phyloP scores from a whole-genome alignment of 2,113 vertebrate genomes.

The Columba livia region DNA sequence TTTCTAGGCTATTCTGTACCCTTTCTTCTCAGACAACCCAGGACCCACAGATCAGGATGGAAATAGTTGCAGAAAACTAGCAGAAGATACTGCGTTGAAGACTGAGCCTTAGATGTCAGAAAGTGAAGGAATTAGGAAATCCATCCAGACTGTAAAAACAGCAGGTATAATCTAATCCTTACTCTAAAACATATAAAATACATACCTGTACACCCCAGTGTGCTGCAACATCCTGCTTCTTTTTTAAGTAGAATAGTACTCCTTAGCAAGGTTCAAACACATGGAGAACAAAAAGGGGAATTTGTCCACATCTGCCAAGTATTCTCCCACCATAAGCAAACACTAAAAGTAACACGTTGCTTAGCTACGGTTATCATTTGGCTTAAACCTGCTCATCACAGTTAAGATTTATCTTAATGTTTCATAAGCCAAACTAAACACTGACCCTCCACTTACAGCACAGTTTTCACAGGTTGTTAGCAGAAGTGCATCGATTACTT shows the following conservation, averaged over 20 bases:
- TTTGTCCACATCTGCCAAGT: background rate
- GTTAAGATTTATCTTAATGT: conserved; percentile 73
- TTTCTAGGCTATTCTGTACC: background rate
- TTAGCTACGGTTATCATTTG: conserved; percentile 61
- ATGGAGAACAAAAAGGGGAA: background rate
- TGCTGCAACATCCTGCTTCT: background rate
- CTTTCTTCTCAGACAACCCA: background rate
- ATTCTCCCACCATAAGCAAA: conserved; percentile 2
- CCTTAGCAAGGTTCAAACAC: conserved; percentile 4
- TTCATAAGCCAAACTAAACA: conserved; percentile 81
- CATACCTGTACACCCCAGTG: background rate
- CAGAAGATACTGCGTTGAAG: background rate
- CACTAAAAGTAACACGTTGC: conserved; percentile 11
- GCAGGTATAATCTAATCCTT: background rate
- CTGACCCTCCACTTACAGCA: conserved; percentile 69
- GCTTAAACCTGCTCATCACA: conserved; percentile 68
- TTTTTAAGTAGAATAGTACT: background rate
- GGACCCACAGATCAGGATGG: background rate
- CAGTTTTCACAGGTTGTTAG: conserved; percentile 79
- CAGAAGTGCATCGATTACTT: conserved; percentile 75
- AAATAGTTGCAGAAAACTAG: background rate
- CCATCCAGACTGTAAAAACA: background rate
- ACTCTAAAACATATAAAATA: background rate
- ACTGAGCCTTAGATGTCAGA: background rate
- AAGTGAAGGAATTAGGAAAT: background rate